Evolutionary conservation across 1,140 invertebrate genomes (phyloP).

Genomic region (Argopecten irradians): DNA sequence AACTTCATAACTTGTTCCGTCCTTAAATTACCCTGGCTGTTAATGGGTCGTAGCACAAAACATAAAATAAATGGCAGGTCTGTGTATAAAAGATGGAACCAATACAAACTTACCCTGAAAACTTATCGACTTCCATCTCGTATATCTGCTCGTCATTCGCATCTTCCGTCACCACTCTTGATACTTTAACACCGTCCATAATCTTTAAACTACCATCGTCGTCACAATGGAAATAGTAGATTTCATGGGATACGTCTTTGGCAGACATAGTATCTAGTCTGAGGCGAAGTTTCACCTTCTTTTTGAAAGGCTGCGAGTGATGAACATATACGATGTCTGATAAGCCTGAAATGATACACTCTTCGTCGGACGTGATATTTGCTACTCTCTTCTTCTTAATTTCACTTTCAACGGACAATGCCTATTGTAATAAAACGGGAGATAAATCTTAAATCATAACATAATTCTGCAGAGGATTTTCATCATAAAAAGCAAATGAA

Average conservation of each 20-base stretch:
- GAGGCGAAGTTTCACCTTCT: not conserved
- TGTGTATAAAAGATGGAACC: too few relatives aligned
- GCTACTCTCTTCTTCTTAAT: not conserved
- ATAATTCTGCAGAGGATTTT: too few relatives aligned
- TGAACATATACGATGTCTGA: not conserved
- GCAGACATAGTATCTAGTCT: not conserved
- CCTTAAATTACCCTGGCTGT: too few relatives aligned
- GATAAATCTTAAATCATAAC: too few relatives aligned
- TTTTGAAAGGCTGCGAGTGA: not conserved
- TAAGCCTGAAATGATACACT: not conserved
- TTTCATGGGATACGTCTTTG: not conserved
- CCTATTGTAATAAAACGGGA: too few relatives aligned
- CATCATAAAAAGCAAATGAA: too few relatives aligned
- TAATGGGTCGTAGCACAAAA: too few relatives aligned
- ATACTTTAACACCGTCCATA: not conserved
- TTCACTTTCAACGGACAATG: not conserved
- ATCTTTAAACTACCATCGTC: not conserved
- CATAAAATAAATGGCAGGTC: too few relatives aligned
- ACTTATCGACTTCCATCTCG: not conserved
- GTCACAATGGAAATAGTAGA: not conserved
- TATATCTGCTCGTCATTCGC: not conserved
- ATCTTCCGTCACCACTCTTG: not conserved
- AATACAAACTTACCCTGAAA: not conserved
- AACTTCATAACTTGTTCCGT: too few relatives aligned
- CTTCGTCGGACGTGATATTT: not conserved